These are phyloP conservation scores for Ramazzottius varieornatus DNA, from an alignment of 2,888 invertebrate genomes.

Conservation along the genomic window DNA sequence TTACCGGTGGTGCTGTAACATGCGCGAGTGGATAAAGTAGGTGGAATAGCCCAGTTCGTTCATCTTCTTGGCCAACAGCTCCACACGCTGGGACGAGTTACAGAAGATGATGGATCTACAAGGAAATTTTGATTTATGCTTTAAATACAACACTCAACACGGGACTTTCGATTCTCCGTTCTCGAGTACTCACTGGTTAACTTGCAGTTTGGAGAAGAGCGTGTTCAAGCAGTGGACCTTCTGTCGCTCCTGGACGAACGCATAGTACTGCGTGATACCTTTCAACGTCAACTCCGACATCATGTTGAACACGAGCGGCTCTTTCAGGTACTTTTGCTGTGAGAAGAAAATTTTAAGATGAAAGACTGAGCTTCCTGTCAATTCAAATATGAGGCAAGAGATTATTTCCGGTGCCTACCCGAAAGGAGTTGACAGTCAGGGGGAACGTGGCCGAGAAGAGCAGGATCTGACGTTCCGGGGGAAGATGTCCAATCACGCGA, in stretches of 20 bases:
- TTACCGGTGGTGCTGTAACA: constrained; percentile 79
- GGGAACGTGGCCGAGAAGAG: constrained; percentile 98
- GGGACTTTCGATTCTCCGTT: too few relatives aligned
- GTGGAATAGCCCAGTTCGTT: constrained; percentile 98
- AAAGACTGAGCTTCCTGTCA: not conserved
- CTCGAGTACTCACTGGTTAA: not conserved
- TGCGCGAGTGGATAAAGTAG: constrained; percentile 98
- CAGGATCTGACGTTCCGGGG: constrained; percentile 81
- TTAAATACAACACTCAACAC: too few relatives aligned
- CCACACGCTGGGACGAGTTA: constrained; percentile 96
- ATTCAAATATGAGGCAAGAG: not conserved
- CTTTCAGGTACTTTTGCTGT: constrained; percentile 15
- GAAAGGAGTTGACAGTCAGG: constrained; percentile 87
- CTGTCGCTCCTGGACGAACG: constrained; percentile 6
- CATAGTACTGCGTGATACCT: constrained; percentile 5
- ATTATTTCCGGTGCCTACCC: constrained; percentile 30
- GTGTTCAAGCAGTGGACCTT: constrained; percentile 7
- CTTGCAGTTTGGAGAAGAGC: constrained; percentile 5
- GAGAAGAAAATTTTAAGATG: not conserved
- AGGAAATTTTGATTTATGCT: not conserved
- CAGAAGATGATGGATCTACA: constrained; percentile 66
- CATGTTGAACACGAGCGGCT: constrained; percentile 96
- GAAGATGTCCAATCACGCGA: constrained; percentile 72
- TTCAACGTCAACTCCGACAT: constrained; percentile 41
- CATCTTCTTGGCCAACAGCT: constrained; percentile 94